A percentile compares a stretch with the other conserved stretches of the same genome.
These are phyloP conservation scores for Pristionchus arcanus DNA, from an alignment of 2,888 invertebrate genomes.

Conservation along the genomic window DNA sequence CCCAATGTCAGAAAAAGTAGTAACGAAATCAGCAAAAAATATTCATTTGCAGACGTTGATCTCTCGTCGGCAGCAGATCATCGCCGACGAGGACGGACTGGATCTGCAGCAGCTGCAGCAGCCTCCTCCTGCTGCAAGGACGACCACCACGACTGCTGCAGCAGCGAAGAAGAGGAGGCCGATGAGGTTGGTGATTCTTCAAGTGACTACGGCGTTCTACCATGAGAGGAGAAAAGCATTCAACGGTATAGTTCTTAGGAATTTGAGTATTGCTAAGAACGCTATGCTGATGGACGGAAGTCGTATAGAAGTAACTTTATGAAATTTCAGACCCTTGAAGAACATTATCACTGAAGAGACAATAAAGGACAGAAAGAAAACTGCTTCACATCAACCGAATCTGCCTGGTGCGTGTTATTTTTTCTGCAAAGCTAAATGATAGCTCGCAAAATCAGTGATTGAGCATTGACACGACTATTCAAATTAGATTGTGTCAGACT, in stretches of 20 bases:
- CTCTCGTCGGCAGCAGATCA: slow-evolving; percentile 18
- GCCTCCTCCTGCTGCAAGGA: not conserved
- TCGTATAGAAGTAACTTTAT: too few relatives aligned
- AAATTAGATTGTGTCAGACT: too few relatives aligned
- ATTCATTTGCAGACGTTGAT: slow-evolving; percentile 37
- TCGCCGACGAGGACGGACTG: not conserved
- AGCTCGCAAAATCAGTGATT: too few relatives aligned
- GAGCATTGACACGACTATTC: too few relatives aligned
- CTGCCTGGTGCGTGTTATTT: not conserved
- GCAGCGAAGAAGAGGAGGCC: not conserved
- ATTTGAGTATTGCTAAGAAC: not conserved
- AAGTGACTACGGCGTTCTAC: too few relatives aligned
- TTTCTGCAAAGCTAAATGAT: too few relatives aligned
- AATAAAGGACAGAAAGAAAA: not conserved
- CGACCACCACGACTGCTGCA: not conserved
- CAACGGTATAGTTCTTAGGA: too few relatives aligned
- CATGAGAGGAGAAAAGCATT: too few relatives aligned
- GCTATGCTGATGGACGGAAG: too few relatives aligned
- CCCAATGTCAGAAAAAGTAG: too few relatives aligned
- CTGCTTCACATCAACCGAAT: not conserved
- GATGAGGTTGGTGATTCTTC: not conserved
- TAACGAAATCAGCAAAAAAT: not conserved
- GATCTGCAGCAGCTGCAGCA: slow-evolving; percentile 11
- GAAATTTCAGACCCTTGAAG: slow-evolving; percentile 1
- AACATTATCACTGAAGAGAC: slow-evolving; percentile 17